phyloP scores from a whole-genome alignment of 2,888 invertebrate species.

The Drosophila mayaguana region DNA sequence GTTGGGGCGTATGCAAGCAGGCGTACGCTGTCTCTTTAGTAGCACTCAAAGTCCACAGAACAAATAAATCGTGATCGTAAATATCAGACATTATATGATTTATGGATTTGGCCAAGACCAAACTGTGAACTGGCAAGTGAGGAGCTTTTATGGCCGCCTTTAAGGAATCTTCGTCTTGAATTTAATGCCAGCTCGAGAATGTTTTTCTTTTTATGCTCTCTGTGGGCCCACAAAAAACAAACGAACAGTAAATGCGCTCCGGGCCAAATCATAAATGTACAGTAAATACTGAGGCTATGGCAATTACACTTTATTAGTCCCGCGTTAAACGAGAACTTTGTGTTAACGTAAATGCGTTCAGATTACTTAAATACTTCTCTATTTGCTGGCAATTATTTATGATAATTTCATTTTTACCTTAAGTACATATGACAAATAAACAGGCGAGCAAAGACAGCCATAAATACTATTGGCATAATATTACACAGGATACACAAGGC shows the following conservation, averaged over 20 bases:
- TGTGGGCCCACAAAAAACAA: not conserved
- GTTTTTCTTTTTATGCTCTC: constrained; percentile 1
- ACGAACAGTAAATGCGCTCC: not conserved
- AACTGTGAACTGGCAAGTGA: not conserved
- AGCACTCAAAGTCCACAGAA: constrained; percentile 14
- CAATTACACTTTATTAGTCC: constrained; percentile 6
- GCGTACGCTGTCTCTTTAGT: constrained; percentile 17
- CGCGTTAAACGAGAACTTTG: constrained; percentile 4
- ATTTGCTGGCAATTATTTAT: constrained; percentile 25
- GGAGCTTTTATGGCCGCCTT: constrained; percentile 34
- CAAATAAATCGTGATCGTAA: constrained; percentile 23
- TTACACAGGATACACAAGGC: not conserved
- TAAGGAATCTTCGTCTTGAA: not conserved
- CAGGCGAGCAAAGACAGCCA: not conserved
- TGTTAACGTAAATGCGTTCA: not conserved
- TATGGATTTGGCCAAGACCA: constrained; percentile 6
- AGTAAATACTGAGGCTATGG: not conserved
- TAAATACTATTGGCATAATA: not conserved
- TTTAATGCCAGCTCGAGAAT: constrained; percentile 13
- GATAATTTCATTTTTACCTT: constrained; percentile 19
- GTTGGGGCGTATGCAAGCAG: constrained; percentile 5
- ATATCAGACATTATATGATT: constrained; percentile 30
- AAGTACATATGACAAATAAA: constrained; percentile 2
- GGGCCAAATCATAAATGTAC: not conserved
- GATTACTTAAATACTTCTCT: constrained; percentile 4